Percentiles rank a stretch among this genome's conserved stretches.
Conservation (phyloP, 2,113 vertebrate species). For the Calyptomena viridis region DNA sequence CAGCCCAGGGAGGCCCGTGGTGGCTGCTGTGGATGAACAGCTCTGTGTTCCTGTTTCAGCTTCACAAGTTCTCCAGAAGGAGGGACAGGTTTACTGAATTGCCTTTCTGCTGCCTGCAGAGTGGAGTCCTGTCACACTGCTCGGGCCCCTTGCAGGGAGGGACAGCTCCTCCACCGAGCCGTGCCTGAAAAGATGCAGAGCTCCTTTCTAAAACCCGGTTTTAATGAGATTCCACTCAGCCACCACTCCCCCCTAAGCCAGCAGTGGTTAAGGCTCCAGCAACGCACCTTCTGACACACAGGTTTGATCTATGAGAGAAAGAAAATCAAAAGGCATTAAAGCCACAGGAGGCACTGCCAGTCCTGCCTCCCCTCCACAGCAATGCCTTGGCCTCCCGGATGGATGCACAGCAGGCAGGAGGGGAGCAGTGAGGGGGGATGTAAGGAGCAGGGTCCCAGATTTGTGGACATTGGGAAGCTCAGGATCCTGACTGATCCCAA, state of each 20-base stretch:
- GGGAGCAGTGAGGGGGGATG: not conserved
- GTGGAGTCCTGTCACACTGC: accelerated
- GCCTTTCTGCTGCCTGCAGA: not conserved
- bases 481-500: not conserved
- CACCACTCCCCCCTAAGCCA: not conserved
- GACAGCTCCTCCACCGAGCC: not conserved
- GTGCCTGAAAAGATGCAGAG: accelerated
- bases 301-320: not conserved
- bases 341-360: not conserved
- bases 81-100: not conserved
- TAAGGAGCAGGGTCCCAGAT: not conserved
- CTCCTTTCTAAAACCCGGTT: not conserved
- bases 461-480: not conserved
- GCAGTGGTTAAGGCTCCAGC: not conserved
- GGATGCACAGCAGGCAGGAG: not conserved
- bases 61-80: not conserved
- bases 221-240: not conserved
- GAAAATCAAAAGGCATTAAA: not conserved
- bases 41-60: not conserved
- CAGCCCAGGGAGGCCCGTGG: accelerated
- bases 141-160: not conserved
- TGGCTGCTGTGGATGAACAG: not conserved
- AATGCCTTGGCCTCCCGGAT: no score
- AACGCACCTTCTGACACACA: not conserved
- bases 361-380: not conserved